Percentiles rank a stretch among this genome's conserved stretches.
Conservation (phyloP, 2,113 vertebrate genomes). For the Steatornis caripensis region DNA sequence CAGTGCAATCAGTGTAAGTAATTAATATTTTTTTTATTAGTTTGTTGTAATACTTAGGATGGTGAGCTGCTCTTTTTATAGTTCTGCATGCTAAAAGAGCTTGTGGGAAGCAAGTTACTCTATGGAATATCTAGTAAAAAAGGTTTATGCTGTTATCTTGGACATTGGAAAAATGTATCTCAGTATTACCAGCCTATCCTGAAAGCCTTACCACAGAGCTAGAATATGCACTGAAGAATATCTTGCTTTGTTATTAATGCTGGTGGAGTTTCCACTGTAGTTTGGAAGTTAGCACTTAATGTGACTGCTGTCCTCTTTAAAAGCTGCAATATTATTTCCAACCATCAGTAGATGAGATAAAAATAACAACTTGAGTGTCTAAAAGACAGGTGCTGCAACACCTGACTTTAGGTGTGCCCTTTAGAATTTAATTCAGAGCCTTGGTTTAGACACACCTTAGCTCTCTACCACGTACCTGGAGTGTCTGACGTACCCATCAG, state of each 20-base stretch:
- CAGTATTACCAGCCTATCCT: neutral
- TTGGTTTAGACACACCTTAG: neutral
- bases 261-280: neutral
- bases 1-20: neutral
- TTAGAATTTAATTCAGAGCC: neutral
- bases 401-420: neutral
- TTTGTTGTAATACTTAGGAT: neutral
- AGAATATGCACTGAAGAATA: neutral
- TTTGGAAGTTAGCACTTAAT: neutral
- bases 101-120: neutral
- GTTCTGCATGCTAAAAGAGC: neutral
- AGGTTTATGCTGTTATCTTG: neutral
- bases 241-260: neutral
- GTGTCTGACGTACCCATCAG: accelerated
- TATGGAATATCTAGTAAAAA: neutral
- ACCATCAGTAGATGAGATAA: neutral
- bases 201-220: neutral
- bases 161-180: neutral
- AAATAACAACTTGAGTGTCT: neutral
- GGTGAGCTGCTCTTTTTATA: neutral
- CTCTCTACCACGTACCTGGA: neutral
- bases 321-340: neutral
- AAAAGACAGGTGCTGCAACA: neutral
- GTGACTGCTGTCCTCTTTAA: neutral
- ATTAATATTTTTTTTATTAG: neutral